Base-by-base conservation (phyloP, 2,888 invertebrate species). In the Psococerastis gibbosa region DNA sequence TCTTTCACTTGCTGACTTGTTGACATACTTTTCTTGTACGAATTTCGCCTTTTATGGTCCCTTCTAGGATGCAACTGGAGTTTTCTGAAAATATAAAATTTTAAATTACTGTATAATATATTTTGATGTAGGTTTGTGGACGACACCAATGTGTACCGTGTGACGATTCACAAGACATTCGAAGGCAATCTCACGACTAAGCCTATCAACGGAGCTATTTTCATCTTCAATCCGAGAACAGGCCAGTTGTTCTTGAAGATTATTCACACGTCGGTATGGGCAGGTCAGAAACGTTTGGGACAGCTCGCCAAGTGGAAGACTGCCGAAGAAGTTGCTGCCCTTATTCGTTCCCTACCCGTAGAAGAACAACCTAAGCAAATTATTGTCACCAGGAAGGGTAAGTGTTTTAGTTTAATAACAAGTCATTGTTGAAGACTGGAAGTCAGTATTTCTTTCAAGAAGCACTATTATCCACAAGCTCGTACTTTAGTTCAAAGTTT, bases 231-330 rank as follows among this genome's bases (percentile, higher is more conserved):
- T 67, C 98, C 98, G 5, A 73, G 98, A 48, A 98, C 98, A 0
- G 98, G 98, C 15, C 98, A 98, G 61, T 70, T 98, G 41, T 98
- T 99, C 72, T 69, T 99, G 52, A 99, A 99, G 68, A 98, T 99
- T 56, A 98, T 98, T 63, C 98, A 99, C 64, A 99, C 98, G 0
- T 95, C 94, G 3, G 98, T 99, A 38, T 99, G 98, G 98, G 97
- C 98, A 1, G 98, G 97, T 32, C 97, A 98, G 66, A 98, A 98
- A 64, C 97, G 97, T 84, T 71, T 98, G 5, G 95, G 95, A 56
- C 95, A 92, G 72, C 70, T 98, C 63, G 98, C 98, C 8, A 99
- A 98, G 65, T 98, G 98, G 98, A 98, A 99, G 66, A 99, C 98
- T 1, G 98, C 98, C 42, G 98, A 98, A 68, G 98, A 99, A 80